Evolutionary conservation across 2,797 vertebrate genomes (phyloP).

Genomic region (Varecia variegata): DNA sequence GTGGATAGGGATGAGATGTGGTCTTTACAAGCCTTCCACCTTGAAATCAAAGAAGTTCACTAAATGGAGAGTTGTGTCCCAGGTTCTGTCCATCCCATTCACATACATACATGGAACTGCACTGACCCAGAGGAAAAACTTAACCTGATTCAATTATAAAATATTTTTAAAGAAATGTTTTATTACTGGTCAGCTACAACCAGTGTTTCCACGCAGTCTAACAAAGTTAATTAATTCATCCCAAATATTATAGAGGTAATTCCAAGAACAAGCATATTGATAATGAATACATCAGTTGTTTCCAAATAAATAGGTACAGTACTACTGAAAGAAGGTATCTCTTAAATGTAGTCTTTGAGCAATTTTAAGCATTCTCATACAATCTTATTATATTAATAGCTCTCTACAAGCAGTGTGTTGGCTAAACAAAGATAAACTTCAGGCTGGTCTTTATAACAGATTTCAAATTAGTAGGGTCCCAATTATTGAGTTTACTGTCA

Average conservation of each 20-base stretch:
- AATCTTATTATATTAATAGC: neutral
- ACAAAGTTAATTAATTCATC: neutral
- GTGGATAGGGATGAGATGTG: neutral
- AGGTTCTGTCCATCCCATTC: neutral
- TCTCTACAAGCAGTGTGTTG: neutral
- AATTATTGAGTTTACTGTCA: slow-evolving; percentile 34
- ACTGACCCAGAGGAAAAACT: neutral
- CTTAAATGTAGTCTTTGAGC: neutral
- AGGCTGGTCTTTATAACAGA: neutral
- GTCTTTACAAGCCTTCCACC: neutral
- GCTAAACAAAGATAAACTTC: slow-evolving; percentile 44
- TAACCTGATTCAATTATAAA: neutral
- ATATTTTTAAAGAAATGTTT: neutral
- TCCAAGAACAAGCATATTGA: neutral
- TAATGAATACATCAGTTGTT: neutral
- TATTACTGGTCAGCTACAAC: neutral
- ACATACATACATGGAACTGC: neutral
- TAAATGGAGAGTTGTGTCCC: neutral
- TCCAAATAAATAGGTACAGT: neutral
- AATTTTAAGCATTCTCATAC: neutral
- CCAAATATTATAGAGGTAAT: neutral
- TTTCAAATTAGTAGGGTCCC: slow-evolving; percentile 32
- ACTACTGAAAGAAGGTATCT: neutral
- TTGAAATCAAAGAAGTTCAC: neutral
- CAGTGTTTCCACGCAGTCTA: neutral